Conservation (phyloP, 2,113 vertebrate species). For the Orycteropus afer region DNA sequence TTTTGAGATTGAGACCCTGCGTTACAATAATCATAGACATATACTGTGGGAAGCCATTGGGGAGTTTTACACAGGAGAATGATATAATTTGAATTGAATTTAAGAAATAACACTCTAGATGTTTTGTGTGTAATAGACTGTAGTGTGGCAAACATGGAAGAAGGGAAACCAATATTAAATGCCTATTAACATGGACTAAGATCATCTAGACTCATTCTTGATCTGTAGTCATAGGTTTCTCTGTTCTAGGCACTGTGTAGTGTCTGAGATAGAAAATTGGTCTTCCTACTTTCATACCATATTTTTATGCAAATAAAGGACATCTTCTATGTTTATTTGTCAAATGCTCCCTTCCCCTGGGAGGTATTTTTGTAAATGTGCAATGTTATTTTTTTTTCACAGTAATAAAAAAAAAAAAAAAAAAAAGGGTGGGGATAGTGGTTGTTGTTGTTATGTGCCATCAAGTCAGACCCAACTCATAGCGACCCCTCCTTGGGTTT, state of each 20-base stretch:
- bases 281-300: not conserved
- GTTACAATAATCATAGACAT: not conserved
- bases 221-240: not conserved
- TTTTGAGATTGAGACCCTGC: not conserved
- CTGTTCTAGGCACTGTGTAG: not conserved
- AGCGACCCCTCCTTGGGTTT: too few relatives aligned
- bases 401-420: not conserved
- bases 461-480: too few relatives aligned
- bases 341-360: too few relatives aligned
- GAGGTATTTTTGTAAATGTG: not conserved
- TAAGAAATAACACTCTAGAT: constrained; percentile 18
- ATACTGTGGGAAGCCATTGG: not conserved
- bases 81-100: constrained; percentile 14
- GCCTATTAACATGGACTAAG: not conserved
- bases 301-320: too few relatives aligned
- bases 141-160: not conserved
- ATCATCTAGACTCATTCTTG: not conserved
- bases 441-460: too few relatives aligned
- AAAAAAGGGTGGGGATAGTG: too few relatives aligned
- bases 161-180: not conserved
- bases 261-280: not conserved
- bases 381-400: not conserved
- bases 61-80: not conserved
- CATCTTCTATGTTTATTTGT: too few relatives aligned
- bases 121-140: not conserved